Evolutionary conservation across 2,888 invertebrate genomes (phyloP).

Genomic region (Eupithecia centaureata): DNA sequence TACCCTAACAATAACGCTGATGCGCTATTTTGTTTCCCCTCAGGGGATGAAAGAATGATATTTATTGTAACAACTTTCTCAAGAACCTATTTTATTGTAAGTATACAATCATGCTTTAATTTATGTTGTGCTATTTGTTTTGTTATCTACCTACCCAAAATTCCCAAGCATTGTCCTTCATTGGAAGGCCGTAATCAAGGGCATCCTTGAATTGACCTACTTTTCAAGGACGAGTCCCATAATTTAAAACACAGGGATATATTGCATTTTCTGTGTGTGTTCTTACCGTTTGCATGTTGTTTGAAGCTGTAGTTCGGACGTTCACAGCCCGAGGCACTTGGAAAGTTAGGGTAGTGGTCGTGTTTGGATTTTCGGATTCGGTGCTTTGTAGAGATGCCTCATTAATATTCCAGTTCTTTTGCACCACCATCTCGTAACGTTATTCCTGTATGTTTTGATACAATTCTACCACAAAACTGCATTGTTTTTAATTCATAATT

Average conservation of each 20-base stretch:
- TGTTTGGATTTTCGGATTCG: slow-evolving; percentile 57
- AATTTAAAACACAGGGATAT: slow-evolving; percentile 1
- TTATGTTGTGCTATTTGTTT: slow-evolving; percentile 1
- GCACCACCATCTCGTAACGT: slow-evolving; percentile 75
- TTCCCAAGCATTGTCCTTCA: slow-evolving; percentile 35
- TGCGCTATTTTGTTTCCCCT: too few relatives aligned
- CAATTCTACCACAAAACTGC: slow-evolving; percentile 39
- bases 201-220: slow-evolving; percentile 40
- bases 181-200: slow-evolving; percentile 37
- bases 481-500: slow-evolving; percentile 43
- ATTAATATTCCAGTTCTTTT: slow-evolving; percentile 72
- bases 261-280: not conserved
- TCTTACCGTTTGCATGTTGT: slow-evolving; percentile 71
- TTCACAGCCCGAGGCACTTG: slow-evolving; percentile 68
- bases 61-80: not conserved
- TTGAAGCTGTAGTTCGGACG: slow-evolving; percentile 57
- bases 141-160: slow-evolving; percentile 8
- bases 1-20: too few relatives aligned
- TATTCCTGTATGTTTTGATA: slow-evolving; percentile 38
- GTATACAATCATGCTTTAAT: too few relatives aligned
- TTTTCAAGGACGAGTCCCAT: slow-evolving; percentile 34
- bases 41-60: too few relatives aligned
- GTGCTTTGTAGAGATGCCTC: slow-evolving; percentile 65
- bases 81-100: not conserved
- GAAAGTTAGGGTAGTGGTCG: slow-evolving; percentile 69